phyloP scores from a whole-genome alignment of 2,113 vertebrate genomes.

The Pithys albifrons region DNA sequence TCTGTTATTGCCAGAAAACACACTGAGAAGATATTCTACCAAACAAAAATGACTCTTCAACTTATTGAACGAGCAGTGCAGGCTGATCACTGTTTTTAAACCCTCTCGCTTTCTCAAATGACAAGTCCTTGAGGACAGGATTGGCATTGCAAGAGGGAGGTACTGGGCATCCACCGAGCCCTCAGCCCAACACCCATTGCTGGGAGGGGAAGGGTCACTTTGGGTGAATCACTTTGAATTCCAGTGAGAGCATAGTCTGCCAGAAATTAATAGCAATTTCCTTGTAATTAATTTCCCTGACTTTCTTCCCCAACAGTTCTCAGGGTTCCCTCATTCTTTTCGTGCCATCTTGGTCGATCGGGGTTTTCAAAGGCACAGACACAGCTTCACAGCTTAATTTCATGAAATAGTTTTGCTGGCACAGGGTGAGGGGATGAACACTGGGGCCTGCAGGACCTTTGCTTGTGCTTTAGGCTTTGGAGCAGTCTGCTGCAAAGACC shows the following conservation, averaged over 20 bases:
- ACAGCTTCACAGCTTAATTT: conserved; percentile 2
- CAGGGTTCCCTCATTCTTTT: conserved; percentile 20
- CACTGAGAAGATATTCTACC: not conserved
- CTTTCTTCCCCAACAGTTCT: conserved; percentile 1
- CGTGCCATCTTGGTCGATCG: conserved; percentile 12
- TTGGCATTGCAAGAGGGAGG: not conserved
- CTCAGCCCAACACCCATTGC: not conserved
- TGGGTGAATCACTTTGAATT: not conserved
- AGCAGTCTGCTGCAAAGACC: not conserved
- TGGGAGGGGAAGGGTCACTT: not conserved
- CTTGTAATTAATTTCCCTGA: not conserved
- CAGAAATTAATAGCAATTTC: conserved; percentile 27
- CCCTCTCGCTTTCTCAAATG: not conserved
- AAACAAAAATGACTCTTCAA: not conserved
- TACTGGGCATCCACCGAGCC: not conserved
- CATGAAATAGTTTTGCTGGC: conserved; percentile 18
- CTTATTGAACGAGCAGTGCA: not conserved
- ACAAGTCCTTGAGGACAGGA: not conserved
- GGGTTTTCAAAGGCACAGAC: not conserved
- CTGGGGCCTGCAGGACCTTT: not conserved
- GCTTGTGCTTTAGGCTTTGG: not conserved
- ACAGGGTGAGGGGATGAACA: not conserved
- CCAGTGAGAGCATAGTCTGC: not conserved
- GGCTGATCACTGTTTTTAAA: accelerated
- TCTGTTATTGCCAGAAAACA: not conserved